Percentiles rank a stretch among this genome's conserved stretches.
Evolutionary conservation across 2,113 vertebrate genomes (phyloP).

Genomic region (Malaclemys terrapin): DNA sequence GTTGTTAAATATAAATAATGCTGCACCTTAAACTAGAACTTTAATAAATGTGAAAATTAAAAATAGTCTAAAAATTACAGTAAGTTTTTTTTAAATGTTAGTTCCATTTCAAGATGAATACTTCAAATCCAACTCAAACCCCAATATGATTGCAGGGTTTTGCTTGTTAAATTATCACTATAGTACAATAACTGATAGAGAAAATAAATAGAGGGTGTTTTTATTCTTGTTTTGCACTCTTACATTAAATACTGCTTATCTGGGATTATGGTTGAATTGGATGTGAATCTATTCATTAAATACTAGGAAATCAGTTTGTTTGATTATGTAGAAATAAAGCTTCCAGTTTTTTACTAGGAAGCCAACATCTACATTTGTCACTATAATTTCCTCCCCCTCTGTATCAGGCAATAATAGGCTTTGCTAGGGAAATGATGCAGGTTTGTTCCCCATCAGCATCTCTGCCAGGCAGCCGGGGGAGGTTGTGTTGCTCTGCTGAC

Average conservation of each 20-base stretch:
- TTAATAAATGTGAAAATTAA: background rate
- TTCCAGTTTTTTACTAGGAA: slow-evolving; percentile 38
- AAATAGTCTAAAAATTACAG: background rate
- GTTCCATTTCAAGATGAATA: background rate
- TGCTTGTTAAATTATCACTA: background rate
- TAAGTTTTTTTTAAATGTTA: background rate
- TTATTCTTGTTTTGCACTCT: slow-evolving; percentile 27
- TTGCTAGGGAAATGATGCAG: slow-evolving; percentile 36
- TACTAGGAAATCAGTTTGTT: slow-evolving; percentile 42
- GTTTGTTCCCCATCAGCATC: background rate
- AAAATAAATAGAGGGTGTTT: background rate
- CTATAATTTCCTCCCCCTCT: slow-evolving; percentile 30
- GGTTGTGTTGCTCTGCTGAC: background rate
- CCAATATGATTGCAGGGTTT: background rate
- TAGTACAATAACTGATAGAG: background rate
- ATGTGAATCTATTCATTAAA: slow-evolving; percentile 52
- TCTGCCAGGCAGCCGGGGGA: background rate
- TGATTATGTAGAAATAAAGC: slow-evolving; percentile 49
- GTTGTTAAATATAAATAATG: background rate
- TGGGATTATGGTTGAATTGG: slow-evolving; percentile 28
- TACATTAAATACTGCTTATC: slow-evolving; percentile 41
- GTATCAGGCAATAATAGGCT: slow-evolving; percentile 5
- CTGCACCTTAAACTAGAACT: background rate
- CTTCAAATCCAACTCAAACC: background rate
- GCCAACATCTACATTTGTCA: slow-evolving; percentile 48